Base-by-base conservation (phyloP, 2,888 invertebrate species). In the Beris morrisii region DNA sequence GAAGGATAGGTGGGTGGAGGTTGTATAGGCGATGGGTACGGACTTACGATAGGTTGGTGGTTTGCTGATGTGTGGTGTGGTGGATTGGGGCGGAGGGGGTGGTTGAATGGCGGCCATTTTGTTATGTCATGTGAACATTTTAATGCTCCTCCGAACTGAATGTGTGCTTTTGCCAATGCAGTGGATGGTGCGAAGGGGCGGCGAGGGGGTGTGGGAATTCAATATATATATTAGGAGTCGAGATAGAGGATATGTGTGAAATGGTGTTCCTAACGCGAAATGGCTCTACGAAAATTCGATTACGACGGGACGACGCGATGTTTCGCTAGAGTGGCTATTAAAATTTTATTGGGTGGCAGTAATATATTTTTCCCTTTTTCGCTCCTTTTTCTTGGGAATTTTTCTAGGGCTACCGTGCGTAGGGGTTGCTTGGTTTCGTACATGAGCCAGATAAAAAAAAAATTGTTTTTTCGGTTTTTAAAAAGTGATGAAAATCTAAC, bases 281-380 rank as follows among this genome's bases (percentile, higher is more conserved):
- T 65, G 56, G 63, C 58, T 59, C 48, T 59, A 43, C 57, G 12
- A 61, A 67, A 63, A 65, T 65, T 67, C 67, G 67, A 69, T 67
- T 66, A 69, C 59, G 64, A 46, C 15, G 9, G 22, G 55, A 61
- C 46, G 59, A 45, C 45, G 55, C 54, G 38, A 38, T 30, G 54
- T 44, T 63, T 50, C 38, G 38, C 43, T 28, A 31, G 69, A 71
- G 70, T 72, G 68, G 72, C 72, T 70, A 72, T 71, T 72, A 72
- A 72, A 70, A 72, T 72, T 72, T 72, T 72, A 72, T 72, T 72
- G 70, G 70, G 70, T 72, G 72, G 72, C 72, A 72, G 70, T 72
- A 71, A 72, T 72, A 69, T 72, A 46, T 63, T 52, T 63, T 54
- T 44, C 63, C 30, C 22, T 56, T 28, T 45, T 30, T 28, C 6